Evolutionary conservation across 2,113 vertebrate species (phyloP).

Genomic region (Trochalopteron elliotii): DNA sequence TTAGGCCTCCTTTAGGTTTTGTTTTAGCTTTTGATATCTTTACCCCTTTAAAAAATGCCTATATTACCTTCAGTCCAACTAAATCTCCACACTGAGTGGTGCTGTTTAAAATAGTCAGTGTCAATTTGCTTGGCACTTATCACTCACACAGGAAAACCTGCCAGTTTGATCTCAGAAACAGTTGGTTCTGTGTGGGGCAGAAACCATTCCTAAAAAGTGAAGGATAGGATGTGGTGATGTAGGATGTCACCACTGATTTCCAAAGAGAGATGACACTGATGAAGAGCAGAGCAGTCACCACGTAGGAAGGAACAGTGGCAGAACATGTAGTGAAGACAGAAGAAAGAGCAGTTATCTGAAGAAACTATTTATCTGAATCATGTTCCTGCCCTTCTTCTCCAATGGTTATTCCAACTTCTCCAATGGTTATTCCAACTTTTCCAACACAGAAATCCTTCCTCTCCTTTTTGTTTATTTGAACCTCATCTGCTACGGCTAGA

Average conservation of each 20-base stretch:
- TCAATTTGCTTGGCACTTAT: background rate
- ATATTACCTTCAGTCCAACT: background rate
- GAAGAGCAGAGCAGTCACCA: background rate
- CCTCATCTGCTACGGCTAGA: background rate
- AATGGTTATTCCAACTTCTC: background rate
- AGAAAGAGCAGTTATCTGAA: background rate
- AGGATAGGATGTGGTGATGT: background rate
- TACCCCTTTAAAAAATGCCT: background rate
- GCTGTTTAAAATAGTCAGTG: background rate
- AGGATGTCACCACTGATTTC: constrained; percentile 12
- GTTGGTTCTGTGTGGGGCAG: background rate
- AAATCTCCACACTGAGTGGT: background rate
- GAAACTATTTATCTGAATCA: background rate
- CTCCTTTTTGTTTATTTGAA: background rate
- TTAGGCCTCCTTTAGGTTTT: background rate
- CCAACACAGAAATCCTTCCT: background rate
- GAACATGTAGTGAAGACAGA: background rate
- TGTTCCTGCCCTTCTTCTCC: background rate
- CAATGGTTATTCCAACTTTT: too few relatives aligned
- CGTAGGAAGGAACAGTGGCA: background rate
- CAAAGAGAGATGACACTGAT: background rate
- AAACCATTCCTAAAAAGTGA: background rate
- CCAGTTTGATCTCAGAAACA: background rate
- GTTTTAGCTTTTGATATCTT: background rate
- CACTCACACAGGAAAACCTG: constrained; percentile 11